These are phyloP conservation scores for Chironomus tepperi DNA, from an alignment of 1,140 invertebrate species.

Conservation along the genomic window DNA sequence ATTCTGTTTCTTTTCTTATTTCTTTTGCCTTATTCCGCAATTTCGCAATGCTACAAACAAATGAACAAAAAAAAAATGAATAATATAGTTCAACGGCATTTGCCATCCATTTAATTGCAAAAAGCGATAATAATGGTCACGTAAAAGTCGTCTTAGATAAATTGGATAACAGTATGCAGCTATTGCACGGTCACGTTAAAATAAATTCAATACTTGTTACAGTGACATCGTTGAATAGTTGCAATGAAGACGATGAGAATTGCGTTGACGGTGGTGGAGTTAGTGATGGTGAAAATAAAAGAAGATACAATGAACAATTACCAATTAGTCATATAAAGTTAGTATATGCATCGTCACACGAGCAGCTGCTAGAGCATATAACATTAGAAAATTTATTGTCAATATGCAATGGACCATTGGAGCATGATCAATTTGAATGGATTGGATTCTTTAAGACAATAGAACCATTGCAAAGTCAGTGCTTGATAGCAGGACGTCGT, in stretches of 20 bases:
- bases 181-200: slow-evolving; percentile 24
- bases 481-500: slow-evolving; percentile 42
- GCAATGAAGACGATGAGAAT: not conserved
- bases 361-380: slow-evolving; percentile 35
- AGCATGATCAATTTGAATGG: slow-evolving; percentile 52
- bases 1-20: slow-evolving; percentile 30
- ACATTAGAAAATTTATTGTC: slow-evolving; percentile 43
- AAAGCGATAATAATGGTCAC: slow-evolving; percentile 12
- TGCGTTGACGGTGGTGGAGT: not conserved
- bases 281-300: not conserved
- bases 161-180: slow-evolving; percentile 24
- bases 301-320: slow-evolving; percentile 18
- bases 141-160: slow-evolving; percentile 22
- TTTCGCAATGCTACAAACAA: too few species aligned
- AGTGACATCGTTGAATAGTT: not conserved
- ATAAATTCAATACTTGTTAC: slow-evolving; percentile 20
- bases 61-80: slow-evolving; percentile 23
- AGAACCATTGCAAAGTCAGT: slow-evolving; percentile 45
- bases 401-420: slow-evolving; percentile 42
- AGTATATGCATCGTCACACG: not conserved
- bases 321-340: slow-evolving; percentile 25
- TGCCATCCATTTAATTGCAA: slow-evolving; percentile 15
- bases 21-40: slow-evolving; percentile 23
- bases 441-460: slow-evolving; percentile 52
- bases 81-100: slow-evolving; percentile 3